Conservation (phyloP, 2,113 vertebrate genomes). For the Anolis carolinensis region DNA sequence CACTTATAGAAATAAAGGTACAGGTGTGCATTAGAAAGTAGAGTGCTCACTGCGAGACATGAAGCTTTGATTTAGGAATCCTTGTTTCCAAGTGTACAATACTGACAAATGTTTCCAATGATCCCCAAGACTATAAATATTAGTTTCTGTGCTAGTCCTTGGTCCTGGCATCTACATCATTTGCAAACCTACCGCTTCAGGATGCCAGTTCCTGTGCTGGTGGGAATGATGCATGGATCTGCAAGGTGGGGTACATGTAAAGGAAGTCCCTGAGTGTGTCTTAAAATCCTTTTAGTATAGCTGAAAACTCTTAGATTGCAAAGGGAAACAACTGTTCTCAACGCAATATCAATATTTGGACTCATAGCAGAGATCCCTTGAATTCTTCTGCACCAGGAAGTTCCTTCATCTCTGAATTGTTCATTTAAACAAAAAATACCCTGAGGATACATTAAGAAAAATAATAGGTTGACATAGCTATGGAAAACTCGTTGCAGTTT, state of each 20-base stretch:
- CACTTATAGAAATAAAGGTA: background rate
- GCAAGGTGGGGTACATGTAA: background rate
- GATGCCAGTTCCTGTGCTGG: background rate
- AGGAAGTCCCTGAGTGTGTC: background rate
- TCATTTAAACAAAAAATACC: background rate
- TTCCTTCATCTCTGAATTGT: background rate
- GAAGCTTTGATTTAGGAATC: background rate
- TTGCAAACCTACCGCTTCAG: background rate
- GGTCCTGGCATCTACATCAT: background rate
- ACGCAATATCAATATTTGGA: background rate
- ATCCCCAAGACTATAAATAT: background rate
- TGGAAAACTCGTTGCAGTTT: background rate
- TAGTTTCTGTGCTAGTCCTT: background rate
- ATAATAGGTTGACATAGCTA: background rate
- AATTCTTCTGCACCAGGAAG: background rate
- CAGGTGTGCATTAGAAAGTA: too few relatives aligned
- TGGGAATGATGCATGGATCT: background rate
- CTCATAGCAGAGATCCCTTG: background rate
- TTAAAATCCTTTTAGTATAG: background rate
- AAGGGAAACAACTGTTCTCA: background rate
- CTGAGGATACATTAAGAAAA: background rate
- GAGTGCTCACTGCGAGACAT: background rate
- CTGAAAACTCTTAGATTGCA: background rate
- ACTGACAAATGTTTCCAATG: background rate
- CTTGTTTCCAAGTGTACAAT: background rate